A percentile compares a stretch with the other conserved stretches of the same genome.
phyloP scores from a whole-genome alignment of 2,797 vertebrate genomes.

The Pyrocephalus nanus region DNA sequence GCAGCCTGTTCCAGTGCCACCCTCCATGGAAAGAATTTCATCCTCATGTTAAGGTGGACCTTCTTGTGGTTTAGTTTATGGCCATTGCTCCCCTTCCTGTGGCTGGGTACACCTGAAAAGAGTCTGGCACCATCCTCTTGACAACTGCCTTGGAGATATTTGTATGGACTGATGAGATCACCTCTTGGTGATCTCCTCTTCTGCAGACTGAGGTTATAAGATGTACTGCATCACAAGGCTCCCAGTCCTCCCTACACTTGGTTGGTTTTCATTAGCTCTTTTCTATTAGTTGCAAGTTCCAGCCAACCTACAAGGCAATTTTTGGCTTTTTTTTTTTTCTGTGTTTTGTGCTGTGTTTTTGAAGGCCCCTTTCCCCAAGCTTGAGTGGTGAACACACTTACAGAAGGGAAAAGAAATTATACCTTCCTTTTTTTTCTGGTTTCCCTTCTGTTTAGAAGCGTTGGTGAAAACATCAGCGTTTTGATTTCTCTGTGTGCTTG shows the following conservation, averaged over 20 bases:
- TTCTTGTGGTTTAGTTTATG: background rate
- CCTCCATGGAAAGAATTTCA: background rate
- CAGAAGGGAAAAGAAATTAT: background rate
- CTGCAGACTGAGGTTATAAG: background rate
- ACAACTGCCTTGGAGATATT: background rate
- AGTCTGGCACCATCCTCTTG: background rate
- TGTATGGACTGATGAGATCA: background rate
- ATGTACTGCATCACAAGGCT: background rate
- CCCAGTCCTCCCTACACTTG: background rate
- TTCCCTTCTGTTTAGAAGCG: background rate
- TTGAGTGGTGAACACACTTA: background rate
- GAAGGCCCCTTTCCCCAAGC: background rate
- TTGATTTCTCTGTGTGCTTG: background rate
- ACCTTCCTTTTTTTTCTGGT: background rate
- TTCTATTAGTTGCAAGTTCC: background rate
- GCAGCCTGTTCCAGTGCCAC: background rate
- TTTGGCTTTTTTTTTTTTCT: background rate
- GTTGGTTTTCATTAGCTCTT: background rate
- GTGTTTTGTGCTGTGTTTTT: background rate
- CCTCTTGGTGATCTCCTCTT: background rate
- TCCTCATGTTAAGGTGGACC: background rate
- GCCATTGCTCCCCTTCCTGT: background rate
- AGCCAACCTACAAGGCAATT: background rate
- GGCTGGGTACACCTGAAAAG: background rate
- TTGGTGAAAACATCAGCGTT: rapidly evolving